Conservation (phyloP, 2,888 invertebrate genomes). For the Sinodicranocentrus sp. region DNA sequence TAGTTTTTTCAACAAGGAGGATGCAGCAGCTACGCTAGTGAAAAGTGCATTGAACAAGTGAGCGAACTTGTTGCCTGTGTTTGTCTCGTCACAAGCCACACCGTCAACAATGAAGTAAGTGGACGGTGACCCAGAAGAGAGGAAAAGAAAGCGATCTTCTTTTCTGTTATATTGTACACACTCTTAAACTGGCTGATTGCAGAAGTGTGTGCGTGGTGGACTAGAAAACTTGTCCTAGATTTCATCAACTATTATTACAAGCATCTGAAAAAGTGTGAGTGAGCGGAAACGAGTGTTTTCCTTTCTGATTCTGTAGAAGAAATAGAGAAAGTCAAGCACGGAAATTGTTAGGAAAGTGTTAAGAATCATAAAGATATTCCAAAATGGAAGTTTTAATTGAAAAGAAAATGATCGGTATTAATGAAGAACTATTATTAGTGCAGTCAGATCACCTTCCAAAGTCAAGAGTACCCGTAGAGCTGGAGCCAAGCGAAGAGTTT, state of each 20-base stretch:
- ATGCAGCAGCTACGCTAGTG: slow-evolving; percentile 20
- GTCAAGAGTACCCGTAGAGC: slow-evolving; percentile 26
- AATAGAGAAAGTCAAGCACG: too few species aligned
- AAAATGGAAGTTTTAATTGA: slow-evolving; percentile 63
- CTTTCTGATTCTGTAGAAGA: too few species aligned
- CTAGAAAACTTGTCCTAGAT: slow-evolving; percentile 67
- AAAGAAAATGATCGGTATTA: slow-evolving; percentile 60
- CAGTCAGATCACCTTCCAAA: slow-evolving; percentile 18
- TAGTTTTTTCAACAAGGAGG: slow-evolving; percentile 2
- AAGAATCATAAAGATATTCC: neutral
- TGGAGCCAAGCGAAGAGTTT: slow-evolving; percentile 72
- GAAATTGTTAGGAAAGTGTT: slow-evolving; percentile 13
- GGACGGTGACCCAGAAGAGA: slow-evolving; percentile 63
- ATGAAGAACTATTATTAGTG: too few species aligned
- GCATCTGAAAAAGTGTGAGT: slow-evolving; percentile 2
- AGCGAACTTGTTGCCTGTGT: neutral
- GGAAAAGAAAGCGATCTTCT: slow-evolving; percentile 60
- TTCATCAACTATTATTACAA: slow-evolving; percentile 18
- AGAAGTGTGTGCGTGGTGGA: slow-evolving; percentile 46
- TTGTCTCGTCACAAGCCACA: neutral
- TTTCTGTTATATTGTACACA: slow-evolving; percentile 21
- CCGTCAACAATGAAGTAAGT: neutral
- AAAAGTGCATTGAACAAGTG: slow-evolving; percentile 29
- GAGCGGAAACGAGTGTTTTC: neutral
- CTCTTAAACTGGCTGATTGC: neutral